Percentiles rank a stretch among this genome's conserved stretches.
Conservation (phyloP, 2,888 invertebrate species). For the Eristalinus aeneus region DNA sequence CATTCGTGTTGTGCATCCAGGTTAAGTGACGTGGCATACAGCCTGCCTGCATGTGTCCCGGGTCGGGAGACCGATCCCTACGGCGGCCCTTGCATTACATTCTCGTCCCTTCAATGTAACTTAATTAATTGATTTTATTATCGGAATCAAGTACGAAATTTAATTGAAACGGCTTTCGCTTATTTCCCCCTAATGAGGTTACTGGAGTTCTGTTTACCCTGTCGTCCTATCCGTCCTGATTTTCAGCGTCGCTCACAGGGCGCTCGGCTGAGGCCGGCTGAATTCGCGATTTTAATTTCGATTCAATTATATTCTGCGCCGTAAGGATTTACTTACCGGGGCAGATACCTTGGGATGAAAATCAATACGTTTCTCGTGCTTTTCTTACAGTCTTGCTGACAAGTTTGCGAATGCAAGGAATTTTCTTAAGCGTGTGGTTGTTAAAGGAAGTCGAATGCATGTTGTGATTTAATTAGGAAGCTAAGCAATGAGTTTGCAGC, state of each 20-base stretch:
- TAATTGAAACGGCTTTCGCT: slow-evolving; percentile 59
- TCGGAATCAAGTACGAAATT: slow-evolving; percentile 64
- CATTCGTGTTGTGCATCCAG: background rate
- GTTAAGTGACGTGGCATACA: slow-evolving; percentile 4
- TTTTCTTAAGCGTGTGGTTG: background rate
- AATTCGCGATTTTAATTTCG: slow-evolving; percentile 49
- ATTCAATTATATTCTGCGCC: slow-evolving; percentile 55
- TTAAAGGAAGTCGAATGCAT: too few relatives aligned
- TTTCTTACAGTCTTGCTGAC: background rate
- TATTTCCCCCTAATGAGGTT: slow-evolving; percentile 60
- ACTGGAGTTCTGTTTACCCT: slow-evolving; percentile 63
- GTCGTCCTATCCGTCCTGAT: slow-evolving; percentile 59
- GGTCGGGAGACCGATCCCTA: slow-evolving; percentile 13
- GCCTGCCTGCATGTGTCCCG: slow-evolving; percentile 15
- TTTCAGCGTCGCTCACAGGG: slow-evolving; percentile 24
- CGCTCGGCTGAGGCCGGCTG: slow-evolving; percentile 16
- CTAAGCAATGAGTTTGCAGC: too few relatives aligned
- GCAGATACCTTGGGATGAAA: slow-evolving; percentile 15
- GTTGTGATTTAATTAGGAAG: too few relatives aligned
- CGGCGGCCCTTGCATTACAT: slow-evolving; percentile 1
- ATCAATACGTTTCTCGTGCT: background rate
- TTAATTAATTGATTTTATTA: slow-evolving; percentile 69
- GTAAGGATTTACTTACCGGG: slow-evolving; percentile 28
- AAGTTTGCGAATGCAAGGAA: background rate
- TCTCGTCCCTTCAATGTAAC: slow-evolving; percentile 27